Conservation (phyloP, 2,797 vertebrate species). For the Apogon hyalosoma region DNA sequence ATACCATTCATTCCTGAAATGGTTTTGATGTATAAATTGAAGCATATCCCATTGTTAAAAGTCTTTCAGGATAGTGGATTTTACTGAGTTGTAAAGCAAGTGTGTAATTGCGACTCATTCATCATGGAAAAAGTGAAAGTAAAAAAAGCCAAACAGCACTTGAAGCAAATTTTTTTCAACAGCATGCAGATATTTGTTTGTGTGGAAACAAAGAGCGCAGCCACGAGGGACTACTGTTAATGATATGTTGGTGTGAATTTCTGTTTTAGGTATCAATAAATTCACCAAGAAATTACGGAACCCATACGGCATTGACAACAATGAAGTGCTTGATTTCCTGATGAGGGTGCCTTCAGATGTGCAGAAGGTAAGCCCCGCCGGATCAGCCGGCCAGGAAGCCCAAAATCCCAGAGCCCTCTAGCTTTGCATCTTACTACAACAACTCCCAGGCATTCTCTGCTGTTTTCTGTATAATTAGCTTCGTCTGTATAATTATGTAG, state of each 20-base stretch:
- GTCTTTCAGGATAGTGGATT: too few relatives aligned
- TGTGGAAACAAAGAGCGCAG: conserved; percentile 74
- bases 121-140: conserved; percentile 47
- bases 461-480: conserved; percentile 78
- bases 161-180: conserved; percentile 35
- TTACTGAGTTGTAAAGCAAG: background rate
- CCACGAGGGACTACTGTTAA: conserved; percentile 68
- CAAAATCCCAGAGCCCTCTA: conserved; percentile 71
- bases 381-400: conserved; percentile 77
- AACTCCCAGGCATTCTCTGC: conserved; percentile 76
- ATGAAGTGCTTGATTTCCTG: conserved; percentile 97
- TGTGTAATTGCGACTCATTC: conserved; percentile 6
- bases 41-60: background rate
- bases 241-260: conserved; percentile 77
- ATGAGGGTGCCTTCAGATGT: conserved; percentile 97
- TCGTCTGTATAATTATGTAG: conserved; percentile 77
- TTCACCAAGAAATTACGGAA: conserved; percentile 98
- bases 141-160: conserved; percentile 33
- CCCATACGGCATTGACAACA: conserved; percentile 96
- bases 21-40: background rate
- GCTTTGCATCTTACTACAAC: conserved; percentile 65
- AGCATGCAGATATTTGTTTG: conserved; percentile 66
- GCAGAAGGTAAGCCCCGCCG: conserved; percentile 91
- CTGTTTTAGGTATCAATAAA: conserved; percentile 94
- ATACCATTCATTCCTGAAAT: background rate